Conservation (phyloP, 2,797 vertebrate genomes). For the Propithecus deckenii region DNA sequence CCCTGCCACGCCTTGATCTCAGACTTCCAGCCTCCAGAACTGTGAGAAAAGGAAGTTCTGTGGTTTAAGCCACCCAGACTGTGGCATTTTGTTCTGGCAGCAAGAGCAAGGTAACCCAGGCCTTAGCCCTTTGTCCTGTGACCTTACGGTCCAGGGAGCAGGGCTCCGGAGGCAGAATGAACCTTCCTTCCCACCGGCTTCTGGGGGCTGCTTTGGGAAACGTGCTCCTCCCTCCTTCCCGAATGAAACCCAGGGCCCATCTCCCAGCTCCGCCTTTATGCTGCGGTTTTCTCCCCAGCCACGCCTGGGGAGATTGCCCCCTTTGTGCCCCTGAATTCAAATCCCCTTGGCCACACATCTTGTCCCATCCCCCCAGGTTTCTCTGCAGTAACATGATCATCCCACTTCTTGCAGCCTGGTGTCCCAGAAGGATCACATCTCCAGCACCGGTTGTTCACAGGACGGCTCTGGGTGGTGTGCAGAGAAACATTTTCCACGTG, state of each 20-base stretch:
- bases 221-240: background rate
- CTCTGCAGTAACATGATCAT: too few relatives aligned
- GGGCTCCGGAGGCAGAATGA: fast-evolving
- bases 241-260: background rate
- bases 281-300: background rate
- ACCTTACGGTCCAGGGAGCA: background rate
- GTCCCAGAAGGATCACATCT: background rate
- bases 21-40: background rate
- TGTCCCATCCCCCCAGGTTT: fast-evolving
- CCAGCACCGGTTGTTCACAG: fast-evolving
- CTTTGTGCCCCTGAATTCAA: background rate
- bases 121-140: background rate
- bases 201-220: background rate
- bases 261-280: background rate
- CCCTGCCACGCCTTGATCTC: background rate
- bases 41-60: background rate
- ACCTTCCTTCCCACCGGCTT: background rate
- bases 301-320: background rate
- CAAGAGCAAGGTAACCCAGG: fast-evolving
- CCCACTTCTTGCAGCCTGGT: background rate
- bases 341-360: background rate
- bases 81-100: too few relatives aligned
- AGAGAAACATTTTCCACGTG: background rate
- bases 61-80: background rate
- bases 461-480: too few relatives aligned